Base-by-base conservation (phyloP, 2,797 vertebrate species). In the Arrhamphus sclerolepis region DNA sequence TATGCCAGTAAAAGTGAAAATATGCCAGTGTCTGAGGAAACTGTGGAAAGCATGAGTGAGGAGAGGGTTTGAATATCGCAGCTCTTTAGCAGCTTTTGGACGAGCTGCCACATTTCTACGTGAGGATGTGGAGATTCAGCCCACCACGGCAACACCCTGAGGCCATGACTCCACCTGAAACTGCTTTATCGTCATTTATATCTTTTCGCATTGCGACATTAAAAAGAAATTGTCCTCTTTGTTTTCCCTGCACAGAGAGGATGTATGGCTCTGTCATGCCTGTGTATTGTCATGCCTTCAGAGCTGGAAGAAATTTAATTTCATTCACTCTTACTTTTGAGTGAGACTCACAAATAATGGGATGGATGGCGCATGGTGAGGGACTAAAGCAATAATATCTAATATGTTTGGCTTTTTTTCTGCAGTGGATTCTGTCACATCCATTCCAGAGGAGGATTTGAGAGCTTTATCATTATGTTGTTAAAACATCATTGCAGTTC, bases 341-440 rank as follows among this genome's bases (percentile, higher is more conserved):
- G 43, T 65, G 64, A 54, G 46, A 53, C 57, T 65, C 46, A 70
- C 44, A 60, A 56, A 69, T 56, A 46, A 76, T 8, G 31, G 43
- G 41, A 28, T 31, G 19, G 9, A 17, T 24, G 53, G 20, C 22
- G 34, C 51, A 58, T 50, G 24, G 6, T 41, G 41, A 44, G 43
- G 5, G 24, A 57, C 43, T 50, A 58, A 64, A 76, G 69, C 39
- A 41, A 40, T 42, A 57, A 38, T 22, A 21, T 8, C 75, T 56
- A 22, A n/a, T 41, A 18, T 20, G n/a, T 39, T 53, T 34, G 52
- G 2, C 24, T 43, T 62, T 75, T 70, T 31, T 48, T 31, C 57
- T 59, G 31, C 56, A 38, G 65, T 69, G 64, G 74, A 83, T 73
- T 74, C 57, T 85, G 78, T 77, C 77, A 75, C 52, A 60, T 81